These are phyloP conservation scores for Erinaceus europaeus DNA, from an alignment of 2,113 vertebrate species.

Conservation along the genomic window DNA sequence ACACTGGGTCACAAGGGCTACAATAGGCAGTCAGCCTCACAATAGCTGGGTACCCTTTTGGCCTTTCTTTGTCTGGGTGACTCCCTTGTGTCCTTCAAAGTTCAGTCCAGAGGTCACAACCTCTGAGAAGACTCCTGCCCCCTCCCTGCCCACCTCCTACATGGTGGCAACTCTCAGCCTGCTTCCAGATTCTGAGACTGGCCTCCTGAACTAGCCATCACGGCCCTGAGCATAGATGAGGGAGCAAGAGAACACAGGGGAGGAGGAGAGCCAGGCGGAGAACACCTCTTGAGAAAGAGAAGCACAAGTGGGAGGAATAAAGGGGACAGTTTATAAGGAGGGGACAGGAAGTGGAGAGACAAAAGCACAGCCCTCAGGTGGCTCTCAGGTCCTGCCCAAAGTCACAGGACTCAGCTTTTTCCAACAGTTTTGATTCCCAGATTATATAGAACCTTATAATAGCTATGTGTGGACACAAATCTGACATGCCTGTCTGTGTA, in stretches of 20 bases:
- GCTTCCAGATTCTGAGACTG: background rate
- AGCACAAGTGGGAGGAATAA: background rate
- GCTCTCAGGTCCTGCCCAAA: background rate
- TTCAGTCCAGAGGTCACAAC: background rate
- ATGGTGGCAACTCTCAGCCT: background rate
- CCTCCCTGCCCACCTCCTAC: background rate
- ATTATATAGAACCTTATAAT: background rate
- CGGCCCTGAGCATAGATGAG: background rate
- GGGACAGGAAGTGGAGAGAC: background rate
- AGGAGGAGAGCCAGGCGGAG: too few species aligned
- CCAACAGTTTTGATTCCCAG: background rate
- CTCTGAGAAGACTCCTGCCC: background rate
- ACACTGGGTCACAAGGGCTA: fast-evolving
- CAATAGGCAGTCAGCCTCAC: background rate
- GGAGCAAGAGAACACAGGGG: background rate
- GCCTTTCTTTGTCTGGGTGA: background rate
- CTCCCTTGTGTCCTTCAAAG: background rate
- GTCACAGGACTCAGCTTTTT: background rate
- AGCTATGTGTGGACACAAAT: too few species aligned
- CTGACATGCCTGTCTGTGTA: too few species aligned
- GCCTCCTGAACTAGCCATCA: background rate
- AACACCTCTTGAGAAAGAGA: background rate
- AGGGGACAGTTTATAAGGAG: too few species aligned
- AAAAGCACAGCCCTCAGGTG: fast-evolving
- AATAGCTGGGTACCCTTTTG: background rate